These are phyloP conservation scores for Aricia agestis DNA, from an alignment of 1,140 invertebrate species.

Conservation along the genomic window DNA sequence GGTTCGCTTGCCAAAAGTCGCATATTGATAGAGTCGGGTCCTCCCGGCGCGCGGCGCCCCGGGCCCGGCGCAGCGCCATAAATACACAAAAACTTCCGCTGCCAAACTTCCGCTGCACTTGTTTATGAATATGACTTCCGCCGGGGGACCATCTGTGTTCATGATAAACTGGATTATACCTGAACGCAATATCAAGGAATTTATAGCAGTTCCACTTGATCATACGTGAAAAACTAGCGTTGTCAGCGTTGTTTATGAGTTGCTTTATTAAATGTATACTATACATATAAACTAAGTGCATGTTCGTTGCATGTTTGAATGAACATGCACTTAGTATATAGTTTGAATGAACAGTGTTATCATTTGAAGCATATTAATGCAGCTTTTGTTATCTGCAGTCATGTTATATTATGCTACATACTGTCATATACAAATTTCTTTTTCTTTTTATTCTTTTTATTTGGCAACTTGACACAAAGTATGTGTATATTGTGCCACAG, in stretches of 20 bases:
- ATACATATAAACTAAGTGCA: too few relatives aligned
- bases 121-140: conserved; percentile 59
- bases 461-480: too few relatives aligned
- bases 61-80: conserved; percentile 39
- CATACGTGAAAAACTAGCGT: conserved; percentile 5
- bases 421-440: too few relatives aligned
- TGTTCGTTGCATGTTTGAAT: too few relatives aligned
- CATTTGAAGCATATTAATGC: too few relatives aligned
- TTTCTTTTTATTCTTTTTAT: too few relatives aligned
- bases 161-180: conserved; percentile 30
- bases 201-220: not conserved
- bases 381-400: too few relatives aligned
- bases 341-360: too few relatives aligned
- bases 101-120: conserved; percentile 60
- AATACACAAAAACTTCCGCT: conserved; percentile 60
- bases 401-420: too few relatives aligned
- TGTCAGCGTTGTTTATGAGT: not conserved
- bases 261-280: not conserved
- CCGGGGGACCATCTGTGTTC: conserved; percentile 36
- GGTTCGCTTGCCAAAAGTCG: conserved; percentile 41
- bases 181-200: conserved; percentile 16
- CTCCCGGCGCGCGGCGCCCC: conserved; percentile 12
- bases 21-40: conserved; percentile 37
- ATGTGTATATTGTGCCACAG: too few relatives aligned
- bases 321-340: too few relatives aligned